Evolutionary conservation across 2,113 vertebrate species (phyloP), one percentile per base, ranked within the genome.

Genomic region (Conger conger): DNA sequence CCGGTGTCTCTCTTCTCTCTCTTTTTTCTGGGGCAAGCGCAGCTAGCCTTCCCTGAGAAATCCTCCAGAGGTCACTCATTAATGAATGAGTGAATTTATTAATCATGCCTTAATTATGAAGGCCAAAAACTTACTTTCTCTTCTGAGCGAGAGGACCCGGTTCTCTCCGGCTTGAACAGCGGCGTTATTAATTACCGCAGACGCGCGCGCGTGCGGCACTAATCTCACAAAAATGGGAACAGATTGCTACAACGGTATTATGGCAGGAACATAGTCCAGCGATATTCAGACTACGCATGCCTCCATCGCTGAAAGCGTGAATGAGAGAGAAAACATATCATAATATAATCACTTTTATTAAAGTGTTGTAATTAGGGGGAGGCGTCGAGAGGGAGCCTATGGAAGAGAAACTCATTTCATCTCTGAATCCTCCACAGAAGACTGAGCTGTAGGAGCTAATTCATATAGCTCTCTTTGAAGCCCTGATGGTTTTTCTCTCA

Each of bases 61-160:
- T 85, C 37, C 87, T 91, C 88, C 89, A 90, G 92, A 94, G 93
- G 93, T 94, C 92, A 92, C 89, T 93, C 88, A 81, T 86, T 90
- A 90, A 90, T 89, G 89, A 88, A 86, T 82, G 87, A 89, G 92
- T 91, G 83, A 78, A 91, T 92, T 93, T 93, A 91, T 94, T 91
- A 93, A 93, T 91, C 88, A 91, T 82, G 86, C 86, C 88, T 88
- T 94, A 93, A 93, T 94, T 94, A 94, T 93, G 88, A 92, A 93
- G 92, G 88, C 87, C 86, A 89, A 89, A 89, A 82, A 86, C 77
- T 77, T 81, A 80, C 85, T 89, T 90, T 92, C 86, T 89, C 85
- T 85, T 82, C 89, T 76, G 85, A 89, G 89, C 89, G 86, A 73
- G 42, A 80, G 87, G 87, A 85, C n/a, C 82, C 57, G 84, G 83